Percentiles rank a stretch among this genome's conserved stretches.
phyloP scores from a whole-genome alignment of 2,113 vertebrate genomes.

The Tichodroma muraria region DNA sequence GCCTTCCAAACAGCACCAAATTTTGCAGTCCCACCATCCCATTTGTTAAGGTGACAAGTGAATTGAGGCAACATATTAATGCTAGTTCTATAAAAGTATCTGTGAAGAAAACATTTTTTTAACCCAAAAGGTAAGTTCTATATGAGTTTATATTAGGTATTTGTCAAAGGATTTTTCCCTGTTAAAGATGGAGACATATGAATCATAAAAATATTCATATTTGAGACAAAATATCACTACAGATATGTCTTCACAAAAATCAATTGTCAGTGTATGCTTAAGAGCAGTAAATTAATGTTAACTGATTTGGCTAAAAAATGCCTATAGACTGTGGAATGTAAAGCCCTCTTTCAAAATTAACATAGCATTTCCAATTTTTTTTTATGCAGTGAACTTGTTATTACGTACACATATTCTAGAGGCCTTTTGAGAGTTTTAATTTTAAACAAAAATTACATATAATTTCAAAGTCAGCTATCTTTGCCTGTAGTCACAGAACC shows the following conservation, averaged over 20 bases:
- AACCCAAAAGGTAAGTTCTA: not conserved
- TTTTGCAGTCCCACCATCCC: not conserved
- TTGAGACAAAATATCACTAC: not conserved
- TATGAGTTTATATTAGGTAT: not conserved
- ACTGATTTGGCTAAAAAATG: not conserved
- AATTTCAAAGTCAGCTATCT: not conserved
- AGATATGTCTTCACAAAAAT: not conserved
- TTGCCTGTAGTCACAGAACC: not conserved
- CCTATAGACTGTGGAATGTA: not conserved
- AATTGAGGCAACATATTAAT: conserved; percentile 31
- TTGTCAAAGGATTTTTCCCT: not conserved
- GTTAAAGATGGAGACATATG: not conserved
- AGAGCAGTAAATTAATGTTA: not conserved
- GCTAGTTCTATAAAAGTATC: not conserved
- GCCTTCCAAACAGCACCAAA: conserved; percentile 30
- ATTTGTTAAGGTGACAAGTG: not conserved
- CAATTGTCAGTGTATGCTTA: not conserved
- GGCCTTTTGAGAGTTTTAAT: not conserved
- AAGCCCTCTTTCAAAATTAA: not conserved
- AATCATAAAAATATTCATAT: not conserved
- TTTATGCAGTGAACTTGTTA: not conserved
- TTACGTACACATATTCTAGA: not conserved
- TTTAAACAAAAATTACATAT: not conserved
- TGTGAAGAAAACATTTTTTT: not conserved
- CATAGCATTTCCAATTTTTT: not conserved